Conservation (phyloP, 2,113 vertebrate genomes). For the Salminus brasiliensis region DNA sequence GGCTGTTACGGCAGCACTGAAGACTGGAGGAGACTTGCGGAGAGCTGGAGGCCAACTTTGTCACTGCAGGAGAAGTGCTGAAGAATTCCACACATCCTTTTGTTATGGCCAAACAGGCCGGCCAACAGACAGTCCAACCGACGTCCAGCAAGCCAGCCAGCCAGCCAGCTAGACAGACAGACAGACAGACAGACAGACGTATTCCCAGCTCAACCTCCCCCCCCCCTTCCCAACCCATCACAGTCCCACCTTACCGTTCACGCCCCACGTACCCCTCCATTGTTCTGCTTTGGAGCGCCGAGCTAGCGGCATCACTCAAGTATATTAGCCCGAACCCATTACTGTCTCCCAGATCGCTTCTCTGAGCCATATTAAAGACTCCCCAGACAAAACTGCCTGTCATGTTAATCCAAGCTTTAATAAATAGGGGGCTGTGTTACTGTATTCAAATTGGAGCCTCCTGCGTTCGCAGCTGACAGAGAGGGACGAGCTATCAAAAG, state of each 20-base stretch:
- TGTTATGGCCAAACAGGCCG: constrained; percentile 4
- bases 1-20: constrained; percentile 9
- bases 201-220: not conserved
- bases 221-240: constrained; percentile 69
- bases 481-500: constrained; percentile 79
- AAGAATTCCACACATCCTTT: not conserved
- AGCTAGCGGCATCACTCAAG: constrained; percentile 96
- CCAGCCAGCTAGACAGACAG: not conserved
- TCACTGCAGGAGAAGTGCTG: not conserved
- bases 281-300: constrained; percentile 96
- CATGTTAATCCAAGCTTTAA: constrained; percentile 99
- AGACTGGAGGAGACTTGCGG: not conserved
- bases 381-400: constrained; percentile 99
- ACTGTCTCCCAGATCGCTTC: constrained; percentile 97
- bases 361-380: constrained; percentile 98
- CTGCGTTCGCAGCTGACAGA: constrained; percentile 77
- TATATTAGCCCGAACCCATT: constrained; percentile 99
- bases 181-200: constrained; percentile 10
- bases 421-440: constrained; percentile 98
- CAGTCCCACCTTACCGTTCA: constrained; percentile 91
- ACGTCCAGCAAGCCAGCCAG: too few species aligned
- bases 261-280: constrained; percentile 89
- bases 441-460: constrained; percentile 92
- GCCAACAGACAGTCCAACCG: not conserved
- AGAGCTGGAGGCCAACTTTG: constrained; percentile 12